Conservation (phyloP, 92 coral and sea anemone genomes). For the Plumapathes pennacea region DNA sequence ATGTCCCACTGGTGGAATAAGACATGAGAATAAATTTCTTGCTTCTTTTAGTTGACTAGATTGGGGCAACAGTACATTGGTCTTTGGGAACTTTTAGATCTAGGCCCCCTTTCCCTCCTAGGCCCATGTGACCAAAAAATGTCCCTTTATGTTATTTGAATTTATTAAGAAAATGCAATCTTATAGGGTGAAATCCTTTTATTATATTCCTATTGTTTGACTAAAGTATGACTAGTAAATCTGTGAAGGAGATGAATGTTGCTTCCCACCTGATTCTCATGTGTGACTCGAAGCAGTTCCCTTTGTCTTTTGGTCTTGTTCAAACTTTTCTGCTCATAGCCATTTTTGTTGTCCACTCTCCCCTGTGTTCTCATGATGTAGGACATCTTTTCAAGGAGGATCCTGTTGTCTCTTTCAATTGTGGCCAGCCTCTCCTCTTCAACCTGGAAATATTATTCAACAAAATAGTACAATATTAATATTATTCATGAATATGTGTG, state of each 20-base stretch:
- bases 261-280: conserved; percentile 99
- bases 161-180: too few species aligned
- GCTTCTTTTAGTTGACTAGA: too few species aligned
- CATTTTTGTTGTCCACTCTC: conserved; percentile 95
- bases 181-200: too few species aligned
- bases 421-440: conserved; percentile 94
- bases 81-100: not conserved
- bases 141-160: too few species aligned
- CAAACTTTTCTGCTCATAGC: conserved; percentile 82
- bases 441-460: conserved; percentile 37
- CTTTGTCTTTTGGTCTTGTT: conserved; percentile 95
- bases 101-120: not conserved
- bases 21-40: too few species aligned
- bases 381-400: conserved; percentile 94
- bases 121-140: not conserved
- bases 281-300: conserved; percentile 90
- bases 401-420: conserved; percentile 91
- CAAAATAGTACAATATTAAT: not conserved
- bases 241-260: too few species aligned
- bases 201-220: too few species aligned
- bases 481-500: too few species aligned
- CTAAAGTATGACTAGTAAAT: too few species aligned
- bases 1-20: too few species aligned
- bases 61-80: not conserved
- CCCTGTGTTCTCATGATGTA: conserved; percentile 93